Percentiles rank a stretch among this genome's conserved stretches.
These are phyloP conservation scores for Lepidochrysops patricia DNA, from an alignment of 2,888 invertebrate species.

Conservation along the genomic window DNA sequence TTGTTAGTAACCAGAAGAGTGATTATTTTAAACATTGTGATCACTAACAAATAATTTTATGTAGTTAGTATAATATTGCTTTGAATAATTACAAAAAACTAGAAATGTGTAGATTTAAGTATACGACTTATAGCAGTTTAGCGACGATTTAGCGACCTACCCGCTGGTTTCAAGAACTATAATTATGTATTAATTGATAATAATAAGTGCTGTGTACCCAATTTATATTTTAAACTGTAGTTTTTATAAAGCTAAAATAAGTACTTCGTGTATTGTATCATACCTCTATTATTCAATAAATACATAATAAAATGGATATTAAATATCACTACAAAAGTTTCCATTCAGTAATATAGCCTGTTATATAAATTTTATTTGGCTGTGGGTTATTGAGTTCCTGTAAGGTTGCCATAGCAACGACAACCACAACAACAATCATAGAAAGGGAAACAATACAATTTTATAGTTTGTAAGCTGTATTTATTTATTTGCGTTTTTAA, in stretches of 20 bases:
- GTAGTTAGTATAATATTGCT: background rate
- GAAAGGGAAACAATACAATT: background rate
- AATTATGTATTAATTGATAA: background rate
- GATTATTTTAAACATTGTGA: too few species aligned
- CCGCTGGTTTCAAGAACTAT: too few species aligned
- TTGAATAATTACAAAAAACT: background rate
- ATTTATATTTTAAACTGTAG: background rate
- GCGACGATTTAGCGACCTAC: too few species aligned
- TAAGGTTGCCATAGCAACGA: conserved; percentile 26
- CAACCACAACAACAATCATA: background rate
- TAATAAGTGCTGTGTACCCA: background rate
- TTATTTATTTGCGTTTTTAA: background rate
- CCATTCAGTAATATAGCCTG: background rate
- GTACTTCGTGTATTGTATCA: too few species aligned
- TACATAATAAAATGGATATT: background rate
- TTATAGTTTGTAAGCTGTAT: background rate
- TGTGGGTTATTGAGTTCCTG: background rate
- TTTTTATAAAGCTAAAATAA: background rate
- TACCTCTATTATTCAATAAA: background rate
- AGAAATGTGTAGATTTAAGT: too few species aligned
- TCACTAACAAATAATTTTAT: too few species aligned
- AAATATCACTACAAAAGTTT: background rate
- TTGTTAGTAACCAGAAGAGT: too few species aligned
- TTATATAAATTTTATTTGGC: background rate
- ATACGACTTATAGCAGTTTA: too few species aligned